phyloP scores from a whole-genome alignment of 2,113 vertebrate genomes.

The Burhinus oedicnemus region DNA sequence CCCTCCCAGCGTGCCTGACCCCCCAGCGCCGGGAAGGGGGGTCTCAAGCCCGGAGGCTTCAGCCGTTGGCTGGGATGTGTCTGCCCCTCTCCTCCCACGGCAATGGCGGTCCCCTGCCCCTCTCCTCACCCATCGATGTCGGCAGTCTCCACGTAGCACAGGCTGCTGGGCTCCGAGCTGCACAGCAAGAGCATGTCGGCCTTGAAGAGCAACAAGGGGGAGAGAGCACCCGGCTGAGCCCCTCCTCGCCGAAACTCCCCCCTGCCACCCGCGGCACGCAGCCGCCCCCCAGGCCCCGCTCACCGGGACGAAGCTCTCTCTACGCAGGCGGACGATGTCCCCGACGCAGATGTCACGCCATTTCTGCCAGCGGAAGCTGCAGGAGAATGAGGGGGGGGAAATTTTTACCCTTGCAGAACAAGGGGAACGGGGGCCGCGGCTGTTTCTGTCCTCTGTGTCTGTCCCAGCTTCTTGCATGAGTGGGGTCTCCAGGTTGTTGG shows the following conservation, averaged over 20 bases:
- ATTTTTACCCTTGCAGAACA: neutral
- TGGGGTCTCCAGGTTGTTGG: neutral
- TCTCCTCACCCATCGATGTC: conserved; percentile 91
- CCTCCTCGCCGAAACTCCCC: rapidly evolving
- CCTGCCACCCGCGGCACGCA: rapidly evolving
- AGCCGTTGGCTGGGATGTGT: rapidly evolving
- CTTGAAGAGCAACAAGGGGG: neutral
- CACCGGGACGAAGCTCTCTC: conserved; percentile 87
- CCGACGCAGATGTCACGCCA: conserved; percentile 87
- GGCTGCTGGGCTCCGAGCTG: conserved; percentile 91
- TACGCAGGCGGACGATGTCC: conserved; percentile 85
- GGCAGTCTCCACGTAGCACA: conserved; percentile 92
- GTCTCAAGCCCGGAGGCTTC: neutral
- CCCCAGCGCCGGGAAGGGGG: rapidly evolving
- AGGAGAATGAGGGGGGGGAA: neutral
- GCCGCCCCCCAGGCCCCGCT: neutral
- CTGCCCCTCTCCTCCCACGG: neutral
- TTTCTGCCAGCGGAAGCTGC: conserved; percentile 79
- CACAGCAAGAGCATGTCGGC: conserved; percentile 89
- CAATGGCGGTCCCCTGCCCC: rapidly evolving
- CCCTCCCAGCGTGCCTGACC: neutral
- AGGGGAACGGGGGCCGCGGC: rapidly evolving
- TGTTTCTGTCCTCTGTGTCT: neutral
- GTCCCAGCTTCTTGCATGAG: neutral
- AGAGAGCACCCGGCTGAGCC: neutral